Base-by-base conservation (phyloP, 2,113 vertebrate species). In the Monarcha castaneiventris region DNA sequence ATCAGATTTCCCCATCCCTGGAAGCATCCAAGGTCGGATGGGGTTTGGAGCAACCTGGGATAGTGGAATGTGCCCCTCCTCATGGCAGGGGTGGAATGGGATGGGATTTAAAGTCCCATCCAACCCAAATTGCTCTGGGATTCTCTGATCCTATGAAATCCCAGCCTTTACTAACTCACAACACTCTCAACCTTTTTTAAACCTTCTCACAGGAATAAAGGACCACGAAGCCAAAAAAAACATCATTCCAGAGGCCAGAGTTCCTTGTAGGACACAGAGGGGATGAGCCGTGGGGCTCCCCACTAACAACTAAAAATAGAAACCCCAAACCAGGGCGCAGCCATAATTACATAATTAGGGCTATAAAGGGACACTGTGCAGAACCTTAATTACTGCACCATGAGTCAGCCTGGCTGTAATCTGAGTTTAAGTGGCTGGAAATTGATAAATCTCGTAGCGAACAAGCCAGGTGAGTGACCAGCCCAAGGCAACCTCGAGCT, bases 391-490 rank as follows among this genome's bases (percentile, higher is more conserved):
- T 73, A 77, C 76, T 6, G 18, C 73, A 17, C 89, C 46, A 4
- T 48, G 87, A 82, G 58, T 84, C 87, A 87, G 77, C 61, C 44
- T 56, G 26, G 39, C 71, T 66, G 87, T 89, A 89, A 89, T 90
- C 39, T 29, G 58, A 71, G 21, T 76, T 95, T 87, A 85, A 95
- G 48, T 16, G 39, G 27, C 79, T 89, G 13, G 63, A 90, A 74
- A 35, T 71, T n/a, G 63, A 93, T 69, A 46, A 51, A 77, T 58
- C 66, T 41, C 49, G 0, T 9, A 0, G 9, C 0, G 20, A 63
- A 32, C 30, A 9, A 1, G 11, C 55, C 82, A 83, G 71, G 74
- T 9, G 64, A 93, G 39, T 20, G 74, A 63, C 69, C 77, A 85
- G 35, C 82, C 75, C 58, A 32, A 73, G 1, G 8, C 52, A 84